Evolutionary conservation across 2,797 vertebrate genomes (phyloP), one percentile per base, ranked within the genome.

Genomic region (Siniperca scherzeri): DNA sequence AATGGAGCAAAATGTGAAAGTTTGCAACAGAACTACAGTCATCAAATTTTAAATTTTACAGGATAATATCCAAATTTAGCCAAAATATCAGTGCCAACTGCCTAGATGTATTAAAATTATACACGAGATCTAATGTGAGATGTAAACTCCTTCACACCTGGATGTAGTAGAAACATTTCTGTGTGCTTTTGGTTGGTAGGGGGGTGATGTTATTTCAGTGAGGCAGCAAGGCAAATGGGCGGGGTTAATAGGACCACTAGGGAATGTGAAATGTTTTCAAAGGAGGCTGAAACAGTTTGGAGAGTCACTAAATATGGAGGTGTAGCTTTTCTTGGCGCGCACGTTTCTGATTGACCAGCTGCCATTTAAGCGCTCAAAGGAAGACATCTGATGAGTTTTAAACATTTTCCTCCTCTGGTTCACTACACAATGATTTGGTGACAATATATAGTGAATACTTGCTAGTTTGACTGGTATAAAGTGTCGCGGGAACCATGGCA

Each of bases 401-500:
- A 22, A 19, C 7, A 2, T 22, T 73, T 55, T 73, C 33, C 55
- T 40, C 17, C 21, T 55, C 38, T 21, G 46, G 19, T 38, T 70
- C 6, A 27, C 30, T 56, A 4, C 53, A 84, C 38, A 12, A 90
- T 87, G 78, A 52, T 87, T 79, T 86, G n/a, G 30, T 83, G 70
- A 88, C 78, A 52, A 16, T 19, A 36, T 19, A 36, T 30, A 66
- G 52, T 74, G 46, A 69, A 70, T 5, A 66, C 10, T 22, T 10
- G 42, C 16, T 78, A 57, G n/a, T 70, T 79, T 66, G 59, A 62
- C 40, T 40, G 25, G 75, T 62, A 17, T 30, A 19, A 40, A 71
- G 73, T 0, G 22, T 27, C 5, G 40, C 7, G n/a, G 78, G 42
- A 80, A 80, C 66, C 65, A 96, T 97, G 97, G 97, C 97, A 19